Base-by-base conservation (phyloP, 2,113 vertebrate genomes). In the Triplophysa siluroides region DNA sequence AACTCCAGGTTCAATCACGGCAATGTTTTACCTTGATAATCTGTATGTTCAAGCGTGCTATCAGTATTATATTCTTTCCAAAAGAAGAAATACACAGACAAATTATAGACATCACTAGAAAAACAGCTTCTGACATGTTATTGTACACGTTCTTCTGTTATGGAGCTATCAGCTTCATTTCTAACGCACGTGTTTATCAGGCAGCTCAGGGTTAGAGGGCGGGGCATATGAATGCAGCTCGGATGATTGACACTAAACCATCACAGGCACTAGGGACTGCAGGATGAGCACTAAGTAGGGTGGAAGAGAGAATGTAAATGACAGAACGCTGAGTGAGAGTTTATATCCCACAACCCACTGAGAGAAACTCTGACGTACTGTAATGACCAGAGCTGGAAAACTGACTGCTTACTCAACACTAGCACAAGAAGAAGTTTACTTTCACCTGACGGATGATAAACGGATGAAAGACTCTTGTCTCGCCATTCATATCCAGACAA, bases 1-100 rank as follows among this genome's bases (percentile, higher is more conserved):
- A 64, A 79, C 84, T 83, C 70, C 76, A 75, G 64, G 19, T 50
- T 41, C 70, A 64, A 58, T 54, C 76, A 47, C 54, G 54, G 50
- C 54, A 54, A 3, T 33, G n/a, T 54, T 23, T n/a, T 9, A n/a
- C 24, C 19, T 23, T 45, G 18, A 45, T 45, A 52, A 70, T n/a
- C 52, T 29, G 29, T 33, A 16, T 9, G 7, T 29, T 19, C 23
- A 26, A 47, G 23, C 68, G 12, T 29, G 2, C 26, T 29, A 29
- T 29, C 26, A 29, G 26, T 29, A 29, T 29, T 3, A 29, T 29
- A 29, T 29, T 29, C 26, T 29, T 29, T 29, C 26, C 3, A 3
- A 29, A 29, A 29, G 26, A 29, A 29, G 26, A 29, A 29, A 29
- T 29, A 29, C 26, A 29, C 26, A 29, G 26, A 29, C 26, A 29